Percentiles rank a stretch among this genome's conserved stretches.
phyloP scores from a whole-genome alignment of 2,888 invertebrate genomes.

The Congeria kusceri region DNA sequence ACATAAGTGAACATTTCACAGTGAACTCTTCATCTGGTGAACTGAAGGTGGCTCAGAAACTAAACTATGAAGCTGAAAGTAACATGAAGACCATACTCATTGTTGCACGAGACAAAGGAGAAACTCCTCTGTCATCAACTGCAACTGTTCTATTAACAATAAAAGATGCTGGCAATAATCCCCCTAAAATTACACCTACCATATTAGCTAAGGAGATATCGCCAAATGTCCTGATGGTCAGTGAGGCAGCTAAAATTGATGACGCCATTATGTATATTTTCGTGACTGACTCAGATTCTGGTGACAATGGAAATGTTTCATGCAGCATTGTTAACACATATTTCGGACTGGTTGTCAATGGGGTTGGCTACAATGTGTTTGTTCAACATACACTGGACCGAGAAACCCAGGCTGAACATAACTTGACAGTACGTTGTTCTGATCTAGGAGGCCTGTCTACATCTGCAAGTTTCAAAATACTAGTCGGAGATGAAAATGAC shows the following conservation, averaged over 20 bases:
- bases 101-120: constrained; percentile 67
- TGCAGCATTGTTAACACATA: constrained; percentile 71
- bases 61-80: constrained; percentile 61
- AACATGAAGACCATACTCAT: constrained; percentile 58
- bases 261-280: constrained; percentile 77
- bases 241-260: constrained; percentile 70
- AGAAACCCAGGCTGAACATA: constrained; percentile 65
- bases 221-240: constrained; percentile 59
- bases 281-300: constrained; percentile 78
- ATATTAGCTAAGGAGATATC: constrained; percentile 52
- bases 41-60: constrained; percentile 61
- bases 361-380: constrained; percentile 63
- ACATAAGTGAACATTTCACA: constrained; percentile 59
- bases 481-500: constrained; percentile 77
- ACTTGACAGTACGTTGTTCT: constrained; percentile 67
- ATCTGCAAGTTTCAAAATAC: constrained; percentile 62
- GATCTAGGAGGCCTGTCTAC: constrained; percentile 70
- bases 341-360: constrained; percentile 58
- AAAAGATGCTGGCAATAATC: constrained; percentile 96
- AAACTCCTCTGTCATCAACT: constrained; percentile 53
- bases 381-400: constrained; percentile 69
- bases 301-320: constrained; percentile 72
- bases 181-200: constrained; percentile 88
- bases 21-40: constrained; percentile 63
- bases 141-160: constrained; percentile 86